phyloP scores from a whole-genome alignment of 2,113 vertebrate genomes.

The Theristicus caerulescens region DNA sequence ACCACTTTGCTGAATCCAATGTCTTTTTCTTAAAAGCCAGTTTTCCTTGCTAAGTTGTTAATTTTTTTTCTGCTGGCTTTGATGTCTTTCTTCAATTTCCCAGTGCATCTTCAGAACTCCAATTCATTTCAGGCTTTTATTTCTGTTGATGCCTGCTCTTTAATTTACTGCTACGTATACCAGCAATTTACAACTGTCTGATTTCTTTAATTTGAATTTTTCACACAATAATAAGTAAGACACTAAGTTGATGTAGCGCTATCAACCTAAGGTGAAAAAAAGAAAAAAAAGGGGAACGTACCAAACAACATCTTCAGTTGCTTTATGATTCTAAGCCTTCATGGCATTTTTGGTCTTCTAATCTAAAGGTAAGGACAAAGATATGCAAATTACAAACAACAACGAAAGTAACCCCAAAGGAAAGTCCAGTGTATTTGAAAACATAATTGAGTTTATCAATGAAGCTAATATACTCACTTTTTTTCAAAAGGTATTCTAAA shows the following conservation, averaged over 20 bases:
- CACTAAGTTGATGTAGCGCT: not conserved
- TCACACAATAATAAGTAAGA: constrained; percentile 26
- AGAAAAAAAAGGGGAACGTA: not conserved
- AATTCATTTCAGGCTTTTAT: constrained; percentile 58
- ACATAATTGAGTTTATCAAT: not conserved
- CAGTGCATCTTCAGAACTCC: constrained; percentile 46
- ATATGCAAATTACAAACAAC: not conserved
- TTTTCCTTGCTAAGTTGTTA: constrained; percentile 50
- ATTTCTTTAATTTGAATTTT: constrained; percentile 57
- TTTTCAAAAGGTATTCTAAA: not conserved
- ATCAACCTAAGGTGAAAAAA: not conserved
- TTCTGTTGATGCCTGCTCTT: constrained; percentile 53
- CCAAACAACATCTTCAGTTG: not conserved
- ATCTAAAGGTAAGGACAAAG: not conserved
- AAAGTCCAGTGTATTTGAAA: not conserved
- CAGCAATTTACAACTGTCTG: constrained; percentile 63
- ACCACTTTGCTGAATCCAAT: constrained; percentile 2
- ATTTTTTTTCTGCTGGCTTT: constrained; percentile 38
- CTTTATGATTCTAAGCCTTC: not conserved
- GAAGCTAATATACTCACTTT: not conserved
- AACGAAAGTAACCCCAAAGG: not conserved
- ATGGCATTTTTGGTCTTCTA: not conserved
- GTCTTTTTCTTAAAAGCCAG: constrained; percentile 48
- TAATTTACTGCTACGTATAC: constrained; percentile 48
- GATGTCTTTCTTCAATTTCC: constrained; percentile 59